Percentiles rank a stretch among this genome's conserved stretches.
Conservation (phyloP, 2,113 vertebrate species). For the Sebastes fasciatus region DNA sequence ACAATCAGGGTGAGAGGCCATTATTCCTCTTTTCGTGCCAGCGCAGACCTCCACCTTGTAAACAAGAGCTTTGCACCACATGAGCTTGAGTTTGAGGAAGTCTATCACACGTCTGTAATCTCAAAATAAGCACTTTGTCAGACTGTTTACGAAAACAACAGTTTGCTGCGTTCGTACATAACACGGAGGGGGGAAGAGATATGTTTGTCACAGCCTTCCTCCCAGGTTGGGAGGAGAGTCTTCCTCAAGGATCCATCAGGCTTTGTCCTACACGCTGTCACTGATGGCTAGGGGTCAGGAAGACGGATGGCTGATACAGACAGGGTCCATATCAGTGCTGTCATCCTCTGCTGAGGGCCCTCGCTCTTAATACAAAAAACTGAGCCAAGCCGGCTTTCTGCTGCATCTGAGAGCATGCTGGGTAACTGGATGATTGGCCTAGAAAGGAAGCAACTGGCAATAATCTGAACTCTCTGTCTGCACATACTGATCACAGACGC, state of each 20-base stretch:
- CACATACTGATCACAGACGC: slow-evolving; percentile 37
- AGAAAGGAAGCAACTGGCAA: slow-evolving; percentile 65
- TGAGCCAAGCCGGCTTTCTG: slow-evolving; percentile 31
- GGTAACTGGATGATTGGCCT: slow-evolving; percentile 40
- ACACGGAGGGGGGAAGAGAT: slow-evolving; percentile 19
- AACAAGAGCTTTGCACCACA: not conserved
- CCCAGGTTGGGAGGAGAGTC: not conserved
- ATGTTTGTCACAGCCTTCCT: slow-evolving; percentile 18
- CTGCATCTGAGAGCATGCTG: slow-evolving; percentile 26
- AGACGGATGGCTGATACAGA: slow-evolving; percentile 30
- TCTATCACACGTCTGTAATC: slow-evolving; percentile 32
- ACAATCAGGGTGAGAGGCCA: not conserved
- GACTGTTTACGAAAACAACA: slow-evolving; percentile 28
- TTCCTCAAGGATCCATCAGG: slow-evolving; percentile 23
- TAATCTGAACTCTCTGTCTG: slow-evolving; percentile 40
- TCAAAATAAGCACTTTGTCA: slow-evolving; percentile 21
- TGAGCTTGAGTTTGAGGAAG: slow-evolving; percentile 46
- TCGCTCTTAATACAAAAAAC: slow-evolving; percentile 24
- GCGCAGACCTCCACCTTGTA: slow-evolving; percentile 4
- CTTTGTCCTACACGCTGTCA: slow-evolving; percentile 10
- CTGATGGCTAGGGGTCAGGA: slow-evolving; percentile 23
- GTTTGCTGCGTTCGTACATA: slow-evolving; percentile 27
- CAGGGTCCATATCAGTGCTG: slow-evolving; percentile 23
- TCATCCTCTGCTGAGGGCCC: slow-evolving; percentile 28
- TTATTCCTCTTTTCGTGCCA: slow-evolving; percentile 32